Evolutionary conservation across 1,140 invertebrate genomes (phyloP).

Genomic region (Epicauta chinensis): DNA sequence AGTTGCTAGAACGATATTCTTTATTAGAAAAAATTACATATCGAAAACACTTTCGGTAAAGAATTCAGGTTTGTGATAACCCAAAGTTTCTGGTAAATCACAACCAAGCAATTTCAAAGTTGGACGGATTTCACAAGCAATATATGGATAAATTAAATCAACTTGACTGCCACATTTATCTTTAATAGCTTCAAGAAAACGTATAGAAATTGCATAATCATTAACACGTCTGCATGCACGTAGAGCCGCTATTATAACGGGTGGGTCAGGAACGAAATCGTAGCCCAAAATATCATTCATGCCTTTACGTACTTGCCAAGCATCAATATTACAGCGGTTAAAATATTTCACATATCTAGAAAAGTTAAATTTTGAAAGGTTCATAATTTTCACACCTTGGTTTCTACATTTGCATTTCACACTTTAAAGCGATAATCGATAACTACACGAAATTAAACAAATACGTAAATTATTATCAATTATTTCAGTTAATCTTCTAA

Average conservation of each 20-base stretch:
- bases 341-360: constrained; percentile 44
- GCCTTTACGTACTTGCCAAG: constrained; percentile 60
- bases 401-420: too few species aligned
- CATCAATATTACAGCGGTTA: constrained; percentile 58
- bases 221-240: constrained; percentile 63
- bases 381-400: too few species aligned
- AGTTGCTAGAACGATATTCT: too few species aligned
- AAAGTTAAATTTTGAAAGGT: constrained; percentile 1
- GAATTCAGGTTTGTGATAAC: constrained; percentile 68
- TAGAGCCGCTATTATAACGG: constrained; percentile 59
- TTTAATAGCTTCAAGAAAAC: constrained; percentile 63
- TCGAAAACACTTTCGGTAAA: too few species aligned
- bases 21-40: too few species aligned
- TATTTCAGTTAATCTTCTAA: too few species aligned
- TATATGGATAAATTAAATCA: constrained; percentile 54
- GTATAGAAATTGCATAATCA: constrained; percentile 60
- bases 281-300: constrained; percentile 53
- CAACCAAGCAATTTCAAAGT: constrained; percentile 66
- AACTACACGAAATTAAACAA: too few species aligned
- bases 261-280: constrained; percentile 66
- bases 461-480: too few species aligned
- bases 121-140: constrained; percentile 60
- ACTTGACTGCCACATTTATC: constrained; percentile 53
- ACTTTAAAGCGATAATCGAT: too few species aligned
- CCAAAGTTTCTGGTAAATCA: constrained; percentile 60